These are phyloP conservation scores for Typhlomys cinereus DNA, from an alignment of 2,113 vertebrate species.

Conservation along the genomic window DNA sequence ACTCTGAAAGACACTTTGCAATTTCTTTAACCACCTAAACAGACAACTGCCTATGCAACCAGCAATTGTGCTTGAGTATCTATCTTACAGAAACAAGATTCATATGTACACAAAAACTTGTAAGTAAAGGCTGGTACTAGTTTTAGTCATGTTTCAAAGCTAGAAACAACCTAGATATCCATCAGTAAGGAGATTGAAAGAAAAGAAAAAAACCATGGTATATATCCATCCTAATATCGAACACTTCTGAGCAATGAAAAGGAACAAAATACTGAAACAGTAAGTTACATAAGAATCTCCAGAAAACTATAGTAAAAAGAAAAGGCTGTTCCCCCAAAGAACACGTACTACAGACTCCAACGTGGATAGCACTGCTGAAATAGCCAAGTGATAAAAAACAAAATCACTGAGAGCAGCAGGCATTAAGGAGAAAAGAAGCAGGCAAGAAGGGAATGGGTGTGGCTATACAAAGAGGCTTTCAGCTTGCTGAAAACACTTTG, in stretches of 20 bases:
- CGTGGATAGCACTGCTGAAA: not conserved
- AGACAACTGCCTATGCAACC: not conserved
- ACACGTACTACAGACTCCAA: not conserved
- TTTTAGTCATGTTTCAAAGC: not conserved
- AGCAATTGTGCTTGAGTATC: not conserved
- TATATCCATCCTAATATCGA: not conserved
- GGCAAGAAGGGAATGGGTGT: not conserved
- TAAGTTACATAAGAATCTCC: not conserved
- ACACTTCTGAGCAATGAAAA: not conserved
- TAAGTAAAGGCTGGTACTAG: not conserved
- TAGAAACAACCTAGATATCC: not conserved
- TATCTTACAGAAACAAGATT: not conserved
- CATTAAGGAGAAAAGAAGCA: not conserved
- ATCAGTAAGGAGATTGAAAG: no score
- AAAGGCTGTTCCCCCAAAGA: not conserved
- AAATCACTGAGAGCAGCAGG: not conserved
- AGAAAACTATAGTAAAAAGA: not conserved
- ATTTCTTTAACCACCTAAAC: slow-evolving; percentile 1
- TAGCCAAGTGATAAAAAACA: not conserved
- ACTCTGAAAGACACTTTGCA: not conserved
- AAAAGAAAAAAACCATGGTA: not conserved
- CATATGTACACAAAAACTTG: not conserved
- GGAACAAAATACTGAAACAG: not conserved
- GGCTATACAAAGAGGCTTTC: not conserved
- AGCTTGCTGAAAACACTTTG: not conserved